Percentiles rank a stretch among this genome's conserved stretches.
phyloP scores from a whole-genome alignment of 2,113 vertebrate species.

The Ictalurus furcatus region DNA sequence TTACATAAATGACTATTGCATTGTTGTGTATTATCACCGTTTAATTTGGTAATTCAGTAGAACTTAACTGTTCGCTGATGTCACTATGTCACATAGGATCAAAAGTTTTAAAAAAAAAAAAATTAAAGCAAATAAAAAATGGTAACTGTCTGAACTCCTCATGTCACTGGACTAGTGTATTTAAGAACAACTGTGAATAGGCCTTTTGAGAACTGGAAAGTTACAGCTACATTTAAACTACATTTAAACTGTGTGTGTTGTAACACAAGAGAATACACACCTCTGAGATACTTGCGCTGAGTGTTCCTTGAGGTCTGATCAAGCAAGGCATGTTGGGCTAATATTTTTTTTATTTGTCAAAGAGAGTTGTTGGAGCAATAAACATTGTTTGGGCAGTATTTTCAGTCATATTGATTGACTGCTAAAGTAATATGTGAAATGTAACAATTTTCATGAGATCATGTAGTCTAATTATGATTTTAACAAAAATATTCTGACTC shows the following conservation, averaged over 20 bases:
- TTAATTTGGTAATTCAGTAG: not conserved
- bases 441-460: not conserved
- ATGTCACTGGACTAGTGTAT: not conserved
- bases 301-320: not conserved
- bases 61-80: not conserved
- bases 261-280: not conserved
- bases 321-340: not conserved
- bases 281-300: not conserved
- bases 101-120: not conserved
- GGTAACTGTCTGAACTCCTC: not conserved
- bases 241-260: not conserved
- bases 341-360: too few relatives aligned
- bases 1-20: not conserved
- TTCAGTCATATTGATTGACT: not conserved
- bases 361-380: not conserved
- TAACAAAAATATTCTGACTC: not conserved
- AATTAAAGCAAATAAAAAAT: not conserved
- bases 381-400: not conserved
- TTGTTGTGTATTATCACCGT: not conserved
- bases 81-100: not conserved
- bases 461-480: not conserved
- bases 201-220: conserved; percentile 7
- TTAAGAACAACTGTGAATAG: not conserved
- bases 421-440: not conserved
- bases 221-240: not conserved